Base-by-base conservation (phyloP, 2,888 invertebrate species). In the Isoperla grammatica region DNA sequence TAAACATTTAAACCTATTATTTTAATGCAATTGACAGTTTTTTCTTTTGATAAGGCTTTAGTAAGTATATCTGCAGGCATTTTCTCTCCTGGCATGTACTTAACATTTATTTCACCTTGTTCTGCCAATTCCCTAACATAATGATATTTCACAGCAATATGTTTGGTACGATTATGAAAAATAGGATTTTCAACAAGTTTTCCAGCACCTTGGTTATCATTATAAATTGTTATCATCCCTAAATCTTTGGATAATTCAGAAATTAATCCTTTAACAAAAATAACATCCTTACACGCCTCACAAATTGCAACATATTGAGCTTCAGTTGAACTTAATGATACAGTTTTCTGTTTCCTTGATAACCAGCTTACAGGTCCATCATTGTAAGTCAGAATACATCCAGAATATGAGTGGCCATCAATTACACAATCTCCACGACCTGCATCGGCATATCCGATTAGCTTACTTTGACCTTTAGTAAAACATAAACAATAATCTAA, bases 61-160 rank as follows among this genome's bases (percentile, higher is more conserved):
- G 48, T 15, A 12, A 46, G 48, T 12, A 46, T 15, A 15, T 46
- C 48, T 46, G 48, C 48, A 13, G 48, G 48, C 48, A 46, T 46
- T 23, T 22, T 11, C 3, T 46, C 48, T 4, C 20, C 23, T 20
- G 48, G 3, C 48, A 46, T 46, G 17, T 46, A 46, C 48, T 46
- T 12, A 12, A 46, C 48, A 15, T 13, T 23, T 22, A 46, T 3
- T 12, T 13, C 17, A 22, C 48, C 48, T 12, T 46, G 20, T 11
- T 11, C 17, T 4, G 20, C 20, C 20, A 20, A 46, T 5, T 46
- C 48, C 6, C 48, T 46, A 12, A 46, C 20, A 15, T 22, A 46
- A 20, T 46, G 48, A 20, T 22, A 22, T 46, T 23, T 12, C 3
- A 46, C 48, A 3, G 20, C 48, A 11, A 46, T 4, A 15, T 46